These are phyloP conservation scores for Microcebus tavaratra DNA, from an alignment of 2,113 vertebrate genomes.

Conservation along the genomic window DNA sequence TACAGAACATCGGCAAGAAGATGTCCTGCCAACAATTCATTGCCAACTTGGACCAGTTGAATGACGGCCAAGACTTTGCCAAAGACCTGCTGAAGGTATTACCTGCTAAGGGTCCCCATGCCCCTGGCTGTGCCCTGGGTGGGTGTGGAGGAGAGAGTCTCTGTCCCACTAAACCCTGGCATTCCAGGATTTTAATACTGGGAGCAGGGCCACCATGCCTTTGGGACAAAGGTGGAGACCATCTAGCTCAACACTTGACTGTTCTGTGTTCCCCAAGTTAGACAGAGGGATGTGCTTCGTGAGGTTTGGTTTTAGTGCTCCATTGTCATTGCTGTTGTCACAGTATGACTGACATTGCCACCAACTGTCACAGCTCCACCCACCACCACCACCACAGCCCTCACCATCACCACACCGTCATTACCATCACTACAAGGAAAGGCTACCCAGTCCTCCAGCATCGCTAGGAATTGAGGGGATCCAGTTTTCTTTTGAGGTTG, in stretches of 20 bases:
- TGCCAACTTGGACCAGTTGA: slow-evolving; percentile 95
- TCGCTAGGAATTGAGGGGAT: background rate
- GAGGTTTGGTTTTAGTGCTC: background rate
- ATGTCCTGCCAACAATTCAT: slow-evolving; percentile 98
- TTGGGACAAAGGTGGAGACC: slow-evolving; percentile 6
- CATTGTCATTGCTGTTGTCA: background rate
- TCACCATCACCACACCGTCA: background rate
- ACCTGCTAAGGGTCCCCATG: background rate
- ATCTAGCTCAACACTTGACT: background rate
- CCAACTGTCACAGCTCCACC: background rate
- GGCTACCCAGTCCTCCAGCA: background rate
- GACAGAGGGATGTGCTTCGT: background rate
- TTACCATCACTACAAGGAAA: background rate
- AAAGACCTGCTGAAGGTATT: slow-evolving; percentile 97
- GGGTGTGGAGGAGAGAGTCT: background rate
- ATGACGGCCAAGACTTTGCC: slow-evolving; percentile 94
- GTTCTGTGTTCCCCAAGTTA: background rate
- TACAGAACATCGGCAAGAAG: slow-evolving; percentile 98
- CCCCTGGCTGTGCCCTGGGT: background rate
- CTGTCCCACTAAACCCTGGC: background rate
- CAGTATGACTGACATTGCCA: background rate
- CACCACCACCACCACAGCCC: background rate
- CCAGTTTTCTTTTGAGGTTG: background rate
- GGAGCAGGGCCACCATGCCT: background rate
- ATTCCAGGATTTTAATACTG: background rate